Conservation (phyloP, 2,888 invertebrate species). For the Brenthis daphne region DNA sequence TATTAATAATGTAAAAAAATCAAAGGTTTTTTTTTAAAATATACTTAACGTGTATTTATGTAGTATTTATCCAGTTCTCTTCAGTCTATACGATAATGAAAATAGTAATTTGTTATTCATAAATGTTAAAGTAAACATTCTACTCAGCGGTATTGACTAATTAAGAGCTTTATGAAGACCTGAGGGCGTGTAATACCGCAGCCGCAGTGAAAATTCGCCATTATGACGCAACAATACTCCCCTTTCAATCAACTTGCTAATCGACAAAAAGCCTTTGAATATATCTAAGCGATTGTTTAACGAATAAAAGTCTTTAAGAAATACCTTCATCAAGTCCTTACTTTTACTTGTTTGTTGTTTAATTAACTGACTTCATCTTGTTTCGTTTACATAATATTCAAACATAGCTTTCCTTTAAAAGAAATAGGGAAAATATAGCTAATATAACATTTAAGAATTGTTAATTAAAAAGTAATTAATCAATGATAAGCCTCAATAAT, state of each 20-base stretch:
- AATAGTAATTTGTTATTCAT: neutral
- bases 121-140: constrained; percentile 2
- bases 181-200: constrained; percentile 29
- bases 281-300: constrained; percentile 24
- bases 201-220: constrained; percentile 32
- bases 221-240: constrained; percentile 32
- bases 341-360: too few species aligned
- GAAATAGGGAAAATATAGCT: too few species aligned
- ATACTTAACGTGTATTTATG: too few species aligned
- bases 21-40: too few species aligned
- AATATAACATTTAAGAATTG: too few species aligned
- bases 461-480: too few species aligned
- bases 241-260: constrained; percentile 32
- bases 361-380: neutral
- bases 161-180: constrained; percentile 30
- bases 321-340: neutral
- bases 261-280: constrained; percentile 33
- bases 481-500: neutral
- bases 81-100: neutral
- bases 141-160: constrained; percentile 22
- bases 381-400: neutral
- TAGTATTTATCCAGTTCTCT: too few species aligned
- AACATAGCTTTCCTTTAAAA: too few species aligned
- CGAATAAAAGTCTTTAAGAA: constrained; percentile 11
- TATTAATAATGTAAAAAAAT: too few species aligned